A percentile compares a stretch with the other conserved stretches of the same genome.
Conservation (phyloP, 1,140 invertebrate genomes). For the Papilio dardanus region DNA sequence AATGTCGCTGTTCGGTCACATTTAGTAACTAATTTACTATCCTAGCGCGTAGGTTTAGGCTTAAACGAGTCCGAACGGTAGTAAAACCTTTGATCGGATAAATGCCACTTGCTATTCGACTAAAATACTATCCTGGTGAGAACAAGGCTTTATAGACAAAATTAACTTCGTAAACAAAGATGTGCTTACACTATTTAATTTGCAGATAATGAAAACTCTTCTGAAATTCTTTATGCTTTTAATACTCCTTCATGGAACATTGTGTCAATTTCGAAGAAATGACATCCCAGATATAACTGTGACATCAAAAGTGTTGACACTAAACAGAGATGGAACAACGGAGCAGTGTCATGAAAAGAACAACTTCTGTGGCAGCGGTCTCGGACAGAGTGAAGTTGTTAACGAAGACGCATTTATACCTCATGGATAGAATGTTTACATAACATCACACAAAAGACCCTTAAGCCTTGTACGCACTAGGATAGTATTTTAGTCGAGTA, state of each 20-base stretch:
- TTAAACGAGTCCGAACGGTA: too few species aligned
- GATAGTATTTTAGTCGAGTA: too few species aligned
- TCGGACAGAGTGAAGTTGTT: slow-evolving; percentile 6
- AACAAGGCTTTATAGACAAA: too few species aligned
- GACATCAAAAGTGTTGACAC: not conserved
- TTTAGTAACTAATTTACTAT: too few species aligned
- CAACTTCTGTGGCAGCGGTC: not conserved
- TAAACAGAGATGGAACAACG: not conserved
- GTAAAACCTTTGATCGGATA: too few species aligned
- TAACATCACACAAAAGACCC: not conserved
- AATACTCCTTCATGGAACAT: not conserved
- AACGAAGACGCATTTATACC: not conserved
- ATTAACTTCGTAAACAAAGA: too few species aligned
- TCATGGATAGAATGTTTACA: not conserved
- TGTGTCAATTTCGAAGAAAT: not conserved
- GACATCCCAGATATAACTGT: not conserved
- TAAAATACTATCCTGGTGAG: too few species aligned
- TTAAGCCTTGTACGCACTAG: too few species aligned
- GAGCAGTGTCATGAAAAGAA: not conserved
- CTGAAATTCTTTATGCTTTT: not conserved
- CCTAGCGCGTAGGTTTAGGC: too few species aligned
- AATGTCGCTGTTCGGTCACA: too few species aligned
- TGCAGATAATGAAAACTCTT: not conserved
- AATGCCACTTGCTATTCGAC: too few species aligned
- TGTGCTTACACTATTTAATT: not conserved